Conservation (phyloP, 2,113 vertebrate genomes). For the Apus apus region DNA sequence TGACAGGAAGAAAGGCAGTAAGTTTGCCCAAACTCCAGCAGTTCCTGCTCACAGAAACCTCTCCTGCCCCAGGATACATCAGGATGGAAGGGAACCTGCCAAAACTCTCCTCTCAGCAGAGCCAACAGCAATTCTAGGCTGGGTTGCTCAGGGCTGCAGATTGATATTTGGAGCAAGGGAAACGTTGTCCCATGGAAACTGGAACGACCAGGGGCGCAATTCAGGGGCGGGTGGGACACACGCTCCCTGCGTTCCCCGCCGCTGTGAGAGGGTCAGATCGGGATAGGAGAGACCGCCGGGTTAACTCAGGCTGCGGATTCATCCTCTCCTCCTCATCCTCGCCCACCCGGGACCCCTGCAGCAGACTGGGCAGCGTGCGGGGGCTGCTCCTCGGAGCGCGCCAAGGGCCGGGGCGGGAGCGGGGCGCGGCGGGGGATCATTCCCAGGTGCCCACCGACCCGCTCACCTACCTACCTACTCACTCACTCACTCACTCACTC, state of each 20-base stretch:
- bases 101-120: not conserved
- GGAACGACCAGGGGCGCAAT: not conserved
- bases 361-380: not conserved
- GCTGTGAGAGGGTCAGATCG: rapidly evolving
- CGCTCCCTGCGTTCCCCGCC: not conserved
- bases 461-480: no score
- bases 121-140: not conserved
- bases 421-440: no score
- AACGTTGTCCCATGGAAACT: not conserved
- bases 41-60: not conserved
- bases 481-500: no score
- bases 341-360: not conserved
- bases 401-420: rapidly evolving
- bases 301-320: not conserved
- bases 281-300: rapidly evolving
- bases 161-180: not conserved
- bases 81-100: not conserved
- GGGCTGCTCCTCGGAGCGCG: not conserved
- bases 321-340: not conserved
- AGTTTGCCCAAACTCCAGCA: not conserved
- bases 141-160: not conserved
- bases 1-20: not conserved
- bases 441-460: no score
- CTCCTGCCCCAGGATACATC: not conserved
- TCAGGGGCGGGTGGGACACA: no score